These are phyloP conservation scores for Eublepharis macularius DNA, from an alignment of 2,113 vertebrate species.

Conservation along the genomic window DNA sequence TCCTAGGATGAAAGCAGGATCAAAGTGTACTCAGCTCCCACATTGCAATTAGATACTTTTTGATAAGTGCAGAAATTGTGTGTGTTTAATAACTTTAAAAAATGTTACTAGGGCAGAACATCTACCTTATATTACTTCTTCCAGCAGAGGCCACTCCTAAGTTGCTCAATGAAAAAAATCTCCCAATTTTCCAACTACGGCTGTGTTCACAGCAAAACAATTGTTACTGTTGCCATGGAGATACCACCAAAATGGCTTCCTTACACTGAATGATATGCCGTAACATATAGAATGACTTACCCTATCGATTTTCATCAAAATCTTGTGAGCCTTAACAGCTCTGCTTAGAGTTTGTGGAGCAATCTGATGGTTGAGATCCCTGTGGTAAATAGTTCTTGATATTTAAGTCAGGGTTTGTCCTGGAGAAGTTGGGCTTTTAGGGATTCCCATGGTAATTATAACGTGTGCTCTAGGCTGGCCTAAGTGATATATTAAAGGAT, in stretches of 20 bases:
- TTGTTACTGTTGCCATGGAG: not conserved
- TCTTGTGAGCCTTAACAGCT: not conserved
- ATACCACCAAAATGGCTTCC: not conserved
- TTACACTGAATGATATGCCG: not conserved
- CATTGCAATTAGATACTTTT: too few relatives aligned
- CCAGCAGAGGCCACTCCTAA: not conserved
- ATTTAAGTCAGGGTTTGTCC: not conserved
- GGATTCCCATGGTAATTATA: not conserved
- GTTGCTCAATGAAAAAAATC: not conserved
- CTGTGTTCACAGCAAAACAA: not conserved
- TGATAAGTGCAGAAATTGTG: rapidly evolving
- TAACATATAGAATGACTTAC: too few relatives aligned
- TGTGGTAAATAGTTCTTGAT: not conserved
- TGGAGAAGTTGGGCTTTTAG: not conserved
- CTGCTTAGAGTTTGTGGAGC: not conserved
- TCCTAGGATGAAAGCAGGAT: not conserved
- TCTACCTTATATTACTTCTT: not conserved
- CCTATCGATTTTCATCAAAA: too few relatives aligned
- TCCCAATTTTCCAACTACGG: not conserved
- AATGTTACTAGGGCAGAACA: not conserved
- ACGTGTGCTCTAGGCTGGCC: not conserved
- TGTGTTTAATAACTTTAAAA: not conserved
- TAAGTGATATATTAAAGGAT: not conserved
- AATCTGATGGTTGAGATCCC: too few relatives aligned
- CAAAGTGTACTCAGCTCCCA: not conserved